Evolutionary conservation across 1,140 invertebrate species (phyloP).

Genomic region (Calliopsis andreniformis): DNA sequence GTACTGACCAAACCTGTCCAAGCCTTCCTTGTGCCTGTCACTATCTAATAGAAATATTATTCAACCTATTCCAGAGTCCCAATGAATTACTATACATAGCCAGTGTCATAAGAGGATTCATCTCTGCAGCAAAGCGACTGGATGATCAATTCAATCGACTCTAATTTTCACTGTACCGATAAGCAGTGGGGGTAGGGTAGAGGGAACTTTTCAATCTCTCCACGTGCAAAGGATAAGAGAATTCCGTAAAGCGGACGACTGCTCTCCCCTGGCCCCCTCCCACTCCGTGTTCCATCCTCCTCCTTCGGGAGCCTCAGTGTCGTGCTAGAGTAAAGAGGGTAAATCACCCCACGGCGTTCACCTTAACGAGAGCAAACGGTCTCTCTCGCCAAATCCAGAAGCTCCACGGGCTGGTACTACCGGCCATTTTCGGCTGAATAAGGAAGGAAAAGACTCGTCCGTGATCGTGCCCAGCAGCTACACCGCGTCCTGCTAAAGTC

Average conservation of each 20-base stretch:
- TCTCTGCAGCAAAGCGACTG: no score
- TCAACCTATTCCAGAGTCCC: no score
- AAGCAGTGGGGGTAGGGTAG: neutral
- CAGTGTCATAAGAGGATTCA: no score
- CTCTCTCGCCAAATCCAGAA: constrained; percentile 61
- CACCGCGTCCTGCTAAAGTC: constrained; percentile 12
- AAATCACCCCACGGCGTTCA: constrained; percentile 60
- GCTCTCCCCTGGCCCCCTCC: constrained; percentile 10
- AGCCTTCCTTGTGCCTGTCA: no score
- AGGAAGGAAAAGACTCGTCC: constrained; percentile 21
- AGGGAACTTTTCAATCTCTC: constrained; percentile 63
- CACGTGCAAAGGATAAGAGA: constrained; percentile 46
- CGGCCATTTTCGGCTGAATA: constrained; percentile 41
- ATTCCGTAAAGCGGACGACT: constrained; percentile 59
- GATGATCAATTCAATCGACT: constrained; percentile 51
- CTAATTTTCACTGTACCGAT: constrained; percentile 45
- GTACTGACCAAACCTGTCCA: no score
- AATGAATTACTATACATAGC: no score
- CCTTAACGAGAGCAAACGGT: constrained; percentile 67
- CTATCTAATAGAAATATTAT: no score
- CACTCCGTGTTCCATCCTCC: no score
- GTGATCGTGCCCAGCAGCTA: constrained; percentile 15
- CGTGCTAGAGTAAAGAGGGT: constrained; percentile 56
- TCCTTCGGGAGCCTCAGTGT: constrained; percentile 40
- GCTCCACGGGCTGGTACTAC: constrained; percentile 23